A percentile compares a stretch with the other conserved stretches of the same genome.
Evolutionary conservation across 2,113 vertebrate species (phyloP).

Genomic region (Prochilodus magdalenae): DNA sequence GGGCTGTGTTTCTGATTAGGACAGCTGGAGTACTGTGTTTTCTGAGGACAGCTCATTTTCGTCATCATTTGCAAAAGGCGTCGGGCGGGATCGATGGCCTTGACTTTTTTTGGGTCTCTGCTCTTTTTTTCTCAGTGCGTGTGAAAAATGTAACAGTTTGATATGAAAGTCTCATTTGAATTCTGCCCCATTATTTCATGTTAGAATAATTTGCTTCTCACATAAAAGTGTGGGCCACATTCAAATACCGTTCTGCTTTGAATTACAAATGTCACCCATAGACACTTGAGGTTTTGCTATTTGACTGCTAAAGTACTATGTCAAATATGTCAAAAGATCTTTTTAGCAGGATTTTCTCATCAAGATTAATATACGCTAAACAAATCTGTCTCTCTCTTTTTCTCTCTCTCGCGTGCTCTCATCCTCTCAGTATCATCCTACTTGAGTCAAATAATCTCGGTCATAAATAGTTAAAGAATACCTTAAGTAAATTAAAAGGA

Average conservation of each 20-base stretch:
- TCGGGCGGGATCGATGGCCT: too few species aligned
- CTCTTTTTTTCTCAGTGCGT: not conserved
- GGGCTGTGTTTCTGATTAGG: constrained; percentile 29
- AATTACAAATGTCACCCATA: constrained; percentile 48
- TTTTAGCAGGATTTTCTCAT: constrained; percentile 56
- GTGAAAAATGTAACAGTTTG: not conserved
- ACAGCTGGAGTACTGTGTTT: constrained; percentile 16
- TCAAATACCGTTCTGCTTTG: constrained; percentile 52
- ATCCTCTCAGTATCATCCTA: not conserved
- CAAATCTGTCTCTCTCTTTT: constrained; percentile 21
- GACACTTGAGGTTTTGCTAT: constrained; percentile 15
- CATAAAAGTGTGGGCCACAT: constrained; percentile 26
- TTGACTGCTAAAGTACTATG: constrained; percentile 32
- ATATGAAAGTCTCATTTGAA: constrained; percentile 25
- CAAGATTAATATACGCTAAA: constrained; percentile 56
- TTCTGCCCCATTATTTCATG: constrained; percentile 5
- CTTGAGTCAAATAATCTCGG: not conserved
- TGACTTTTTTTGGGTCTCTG: not conserved
- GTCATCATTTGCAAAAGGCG: constrained; percentile 15
- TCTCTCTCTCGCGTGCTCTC: too few species aligned
- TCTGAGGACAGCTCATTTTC: constrained; percentile 20
- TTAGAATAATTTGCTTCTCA: constrained; percentile 28
- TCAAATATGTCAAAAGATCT: constrained; percentile 5
- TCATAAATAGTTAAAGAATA: not conserved
- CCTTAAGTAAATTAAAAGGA: too few species aligned